Evolutionary conservation across 2,113 vertebrate species (phyloP), one percentile per base, ranked within the genome.

Genomic region (Antidorcas marsupialis): DNA sequence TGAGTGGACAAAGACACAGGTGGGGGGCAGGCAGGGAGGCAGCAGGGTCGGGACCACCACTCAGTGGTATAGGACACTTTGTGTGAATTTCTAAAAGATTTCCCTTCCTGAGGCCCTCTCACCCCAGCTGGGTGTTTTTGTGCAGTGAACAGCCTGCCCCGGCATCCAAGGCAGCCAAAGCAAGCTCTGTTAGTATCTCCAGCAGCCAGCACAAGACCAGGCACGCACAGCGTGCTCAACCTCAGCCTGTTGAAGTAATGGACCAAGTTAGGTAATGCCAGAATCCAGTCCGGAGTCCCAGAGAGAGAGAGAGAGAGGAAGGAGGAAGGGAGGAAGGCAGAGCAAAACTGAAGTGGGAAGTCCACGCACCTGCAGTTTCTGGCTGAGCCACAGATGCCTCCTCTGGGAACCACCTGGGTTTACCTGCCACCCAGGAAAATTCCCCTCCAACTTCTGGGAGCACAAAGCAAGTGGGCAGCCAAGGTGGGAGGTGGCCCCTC

Each of bases 241-340:
- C 76, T 39, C 4, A 50, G 55, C 45, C 85, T 1, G 0, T 0
- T 6, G n/a, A 52, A 39, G 2, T 7, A 39, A n/a, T 0, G 21
- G 28, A 12, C 76, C 4, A 81, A 47, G 13, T 4, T 53, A 33
- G 33, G n/a, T 9, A 36, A 52, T 1, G 28, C 27, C 79, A 52
- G 33, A 28, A 27, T 13, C 83, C 4, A 6, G 64, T 50, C 28
- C 2, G 21, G 79, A 45, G 30, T 5, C 39, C 0, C 7, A 0
- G 25, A 39, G 53, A 64, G 8, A 28, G 52, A 52, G 25, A 47
- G 1, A 25, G 5, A 4, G 30, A 13, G 15, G 9, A 6, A 10
- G 2, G 16, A 2, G 62, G 4, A 36, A 15, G 28, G 27, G 15
- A 11, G 8, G 27, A 17, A 50, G 45, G 45, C 9, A 19, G 11